phyloP scores from a whole-genome alignment of 2,113 vertebrate species.

The Numida meleagris region DNA sequence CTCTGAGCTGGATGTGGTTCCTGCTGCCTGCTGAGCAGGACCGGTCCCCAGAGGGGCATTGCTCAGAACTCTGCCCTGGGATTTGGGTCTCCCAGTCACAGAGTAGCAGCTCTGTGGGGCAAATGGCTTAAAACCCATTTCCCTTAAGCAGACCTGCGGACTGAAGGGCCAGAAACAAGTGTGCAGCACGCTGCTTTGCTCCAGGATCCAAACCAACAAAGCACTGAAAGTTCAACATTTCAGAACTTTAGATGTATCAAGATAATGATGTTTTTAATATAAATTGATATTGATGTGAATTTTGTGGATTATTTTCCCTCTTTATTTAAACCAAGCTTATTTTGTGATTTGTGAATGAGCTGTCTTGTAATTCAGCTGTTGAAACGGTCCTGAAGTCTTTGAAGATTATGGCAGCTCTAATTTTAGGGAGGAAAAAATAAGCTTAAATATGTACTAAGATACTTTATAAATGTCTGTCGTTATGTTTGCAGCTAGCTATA shows the following conservation, averaged over 20 bases:
- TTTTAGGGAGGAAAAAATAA: background rate
- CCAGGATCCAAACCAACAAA: background rate
- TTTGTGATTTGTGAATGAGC: constrained; percentile 28
- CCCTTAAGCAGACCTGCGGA: background rate
- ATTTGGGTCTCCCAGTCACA: background rate
- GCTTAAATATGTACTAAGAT: constrained; percentile 24
- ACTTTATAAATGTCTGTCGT: background rate
- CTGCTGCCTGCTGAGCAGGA: background rate
- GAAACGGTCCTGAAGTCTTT: constrained; percentile 28
- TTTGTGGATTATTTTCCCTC: background rate
- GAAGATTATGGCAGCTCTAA: constrained; percentile 46
- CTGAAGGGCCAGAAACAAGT: background rate
- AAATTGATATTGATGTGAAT: background rate
- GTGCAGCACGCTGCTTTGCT: background rate
- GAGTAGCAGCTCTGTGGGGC: background rate
- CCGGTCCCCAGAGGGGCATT: background rate
- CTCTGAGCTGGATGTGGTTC: background rate
- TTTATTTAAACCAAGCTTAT: constrained; percentile 45
- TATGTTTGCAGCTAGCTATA: constrained; percentile 32
- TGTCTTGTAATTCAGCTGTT: constrained; percentile 32
- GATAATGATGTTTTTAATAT: background rate
- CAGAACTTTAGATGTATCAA: background rate
- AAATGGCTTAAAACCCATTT: background rate
- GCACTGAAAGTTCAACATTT: background rate
- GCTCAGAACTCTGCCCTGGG: background rate